These are phyloP conservation scores for Heliconius hortense DNA, from an alignment of 2,888 invertebrate species.

Conservation along the genomic window DNA sequence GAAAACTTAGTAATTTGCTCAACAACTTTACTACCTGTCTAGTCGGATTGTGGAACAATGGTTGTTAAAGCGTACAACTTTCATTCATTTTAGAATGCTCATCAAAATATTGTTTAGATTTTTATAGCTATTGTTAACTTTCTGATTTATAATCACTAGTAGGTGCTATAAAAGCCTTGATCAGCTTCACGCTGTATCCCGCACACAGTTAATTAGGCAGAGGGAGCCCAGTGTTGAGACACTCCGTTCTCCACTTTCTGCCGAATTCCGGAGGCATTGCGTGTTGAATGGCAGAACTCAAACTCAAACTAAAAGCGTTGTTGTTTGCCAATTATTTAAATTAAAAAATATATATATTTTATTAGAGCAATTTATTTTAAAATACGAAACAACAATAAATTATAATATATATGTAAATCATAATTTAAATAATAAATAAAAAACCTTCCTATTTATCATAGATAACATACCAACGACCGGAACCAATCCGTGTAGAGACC, in stretches of 20 bases:
- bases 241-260: no score
- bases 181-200: no score
- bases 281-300: no score
- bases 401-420: not conserved
- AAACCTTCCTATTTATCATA: not conserved
- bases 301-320: no score
- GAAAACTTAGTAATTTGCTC: not conserved
- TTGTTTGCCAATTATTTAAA: no score
- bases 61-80: not conserved
- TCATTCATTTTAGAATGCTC: not conserved
- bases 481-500: slow-evolving; percentile 25
- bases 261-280: no score
- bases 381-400: no score
- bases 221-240: no score
- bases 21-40: not conserved
- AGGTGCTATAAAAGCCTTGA: not conserved
- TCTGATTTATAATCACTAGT: not conserved
- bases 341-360: no score
- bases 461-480: not conserved
- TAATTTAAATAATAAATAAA: not conserved
- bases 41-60: slow-evolving; percentile 6
- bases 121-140: not conserved
- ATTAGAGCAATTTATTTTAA: no score
- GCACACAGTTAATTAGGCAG: no score
- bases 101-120: not conserved